A percentile compares a stretch with the other conserved stretches of the same genome.
phyloP scores from a whole-genome alignment of 2,113 vertebrate genomes.

The Calonectris borealis region DNA sequence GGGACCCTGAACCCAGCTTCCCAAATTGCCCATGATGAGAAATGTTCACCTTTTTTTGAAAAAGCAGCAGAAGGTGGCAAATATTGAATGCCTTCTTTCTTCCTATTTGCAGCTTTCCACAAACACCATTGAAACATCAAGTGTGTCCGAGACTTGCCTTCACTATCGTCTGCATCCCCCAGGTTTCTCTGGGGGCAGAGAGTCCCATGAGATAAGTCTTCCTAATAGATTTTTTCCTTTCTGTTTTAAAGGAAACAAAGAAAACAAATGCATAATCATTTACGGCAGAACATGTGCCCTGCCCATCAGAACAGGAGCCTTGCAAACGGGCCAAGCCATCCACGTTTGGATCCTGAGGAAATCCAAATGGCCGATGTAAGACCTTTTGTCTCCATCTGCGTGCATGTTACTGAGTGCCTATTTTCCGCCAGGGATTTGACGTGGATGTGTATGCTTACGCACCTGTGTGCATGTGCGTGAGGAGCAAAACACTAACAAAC shows the following conservation, averaged over 20 bases:
- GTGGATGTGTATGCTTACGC: not conserved
- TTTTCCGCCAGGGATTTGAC: not conserved
- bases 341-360: conserved; percentile 93
- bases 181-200: not conserved
- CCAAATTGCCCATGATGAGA: not conserved
- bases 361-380: conserved; percentile 97
- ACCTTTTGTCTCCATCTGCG: not conserved
- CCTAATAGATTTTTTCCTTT: not conserved
- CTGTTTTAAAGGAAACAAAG: conserved; percentile 88
- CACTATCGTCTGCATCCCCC: not conserved
- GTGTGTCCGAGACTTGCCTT: not conserved
- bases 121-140: not conserved
- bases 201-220: not conserved
- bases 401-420: not conserved
- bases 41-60: not conserved
- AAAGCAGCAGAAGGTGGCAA: not conserved
- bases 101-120: not conserved
- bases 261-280: conserved; percentile 96
- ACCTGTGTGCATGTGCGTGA: not conserved
- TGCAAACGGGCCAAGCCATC: conserved; percentile 94
- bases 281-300: conserved; percentile 95
- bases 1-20: not conserved
- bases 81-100: not conserved
- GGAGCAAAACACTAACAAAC: not conserved
- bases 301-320: conserved; percentile 94